Evolutionary conservation across 1,140 invertebrate genomes (phyloP), one percentile per base, ranked within the genome.

Genomic region (Grapholita molesta): DNA sequence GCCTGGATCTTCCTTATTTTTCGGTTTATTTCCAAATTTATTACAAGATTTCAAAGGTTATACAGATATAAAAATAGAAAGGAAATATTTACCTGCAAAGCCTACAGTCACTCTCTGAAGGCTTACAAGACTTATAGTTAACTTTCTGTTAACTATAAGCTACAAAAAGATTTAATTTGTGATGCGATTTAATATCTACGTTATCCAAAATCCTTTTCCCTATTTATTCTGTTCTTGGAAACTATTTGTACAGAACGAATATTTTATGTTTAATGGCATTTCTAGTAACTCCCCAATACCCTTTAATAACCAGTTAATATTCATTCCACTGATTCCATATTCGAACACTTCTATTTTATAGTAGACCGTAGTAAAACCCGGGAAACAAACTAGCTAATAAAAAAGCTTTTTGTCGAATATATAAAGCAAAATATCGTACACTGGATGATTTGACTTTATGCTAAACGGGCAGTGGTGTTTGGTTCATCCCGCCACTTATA

Each of bases 391-490:
- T 48, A 21, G 42, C 15, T 7, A 8, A 48, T 25, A 57, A 57
- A 57, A 28, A 30, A 12, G 25, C n/a, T 28, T 61, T 32, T 15
- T 15, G 55, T 61, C 55, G 2, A 61, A 28, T 15, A 25, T 21
- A 61, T 28, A 61, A 71, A 76, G 70, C 69, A 74, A 38, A 65
- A 57, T 71, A 33, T 53, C 15, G 72, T 15, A 70, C 64, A 67
- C 61, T 30, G 68, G 76, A 78, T 77, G 77, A 73, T 73, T 76
- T 73, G 71, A 84, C 81, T 84, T 84, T 88, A 84, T 86, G 84
- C 79, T 83, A 86, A 88, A 88, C 82, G 82, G 74, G 71, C 76
- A 69, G 75, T 75, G 73, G 74, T 79, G 76, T 82, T 75, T 76
- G 78, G 74, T 12, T 67, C 76, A 75, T 75, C 74, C 75, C 66